Base-by-base conservation (phyloP, 2,113 vertebrate species). In the Pongo pygmaeus region DNA sequence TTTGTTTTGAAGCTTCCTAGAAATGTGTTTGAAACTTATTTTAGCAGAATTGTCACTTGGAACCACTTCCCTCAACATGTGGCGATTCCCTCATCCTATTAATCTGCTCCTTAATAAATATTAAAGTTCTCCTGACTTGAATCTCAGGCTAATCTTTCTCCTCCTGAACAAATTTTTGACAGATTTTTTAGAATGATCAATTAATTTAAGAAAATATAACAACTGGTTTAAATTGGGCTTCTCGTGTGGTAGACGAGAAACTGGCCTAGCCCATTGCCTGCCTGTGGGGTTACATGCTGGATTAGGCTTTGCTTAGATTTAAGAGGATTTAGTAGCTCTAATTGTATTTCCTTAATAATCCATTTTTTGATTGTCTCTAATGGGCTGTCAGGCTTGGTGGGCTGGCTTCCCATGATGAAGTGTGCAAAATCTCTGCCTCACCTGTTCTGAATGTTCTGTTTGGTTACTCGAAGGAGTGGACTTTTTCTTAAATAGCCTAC, bases 341-440 rank as follows among this genome's bases (percentile, higher is more conserved):
- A 96, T 94, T 98, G 93, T 85, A 87, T 93, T 88, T 92, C 80
- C 64, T 85, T 96, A 97, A 96, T 97, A 96, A 83, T 96, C 89
- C 84, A 85, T 86, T 91, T 97, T 96, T 87, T 89, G 10, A 94
- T 93, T 59, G 64, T 96, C 70, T 96, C 95, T 88, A 20, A 12
- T 50, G 59, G 70, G 57, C 93, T 55, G 12, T 50, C 87, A 94
- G 93, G 11, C 87, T 97, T 92, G 93, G 93, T 96, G 84, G 96
- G 94, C 96, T 96, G 50, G 30, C 59, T 97, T 97, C 85, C 92
- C 77, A 64, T 64, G 59, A 80, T 17, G 75, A 61, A 92, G 80
- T 78, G 12, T 46, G 61, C 25, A 43, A n/a, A 77, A 84, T 72
- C 84, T 79, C 43, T 69, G 30, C 81, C 43, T 89, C 57, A 5